Conservation (phyloP, 2,113 vertebrate species). For the Natator depressus region DNA sequence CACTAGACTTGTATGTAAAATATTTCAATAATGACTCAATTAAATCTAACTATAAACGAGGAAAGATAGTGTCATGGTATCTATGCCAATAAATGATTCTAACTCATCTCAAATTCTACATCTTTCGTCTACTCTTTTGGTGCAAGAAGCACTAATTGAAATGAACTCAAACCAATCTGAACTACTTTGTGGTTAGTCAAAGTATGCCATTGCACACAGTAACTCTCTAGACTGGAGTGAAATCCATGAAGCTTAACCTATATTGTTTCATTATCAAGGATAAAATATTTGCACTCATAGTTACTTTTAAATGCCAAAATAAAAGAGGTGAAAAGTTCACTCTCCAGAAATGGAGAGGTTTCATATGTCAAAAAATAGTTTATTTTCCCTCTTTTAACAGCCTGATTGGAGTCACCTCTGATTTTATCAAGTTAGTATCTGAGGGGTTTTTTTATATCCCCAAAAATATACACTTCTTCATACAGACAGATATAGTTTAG, state of each 20-base stretch:
- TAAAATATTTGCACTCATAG: background rate
- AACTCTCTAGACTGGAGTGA: background rate
- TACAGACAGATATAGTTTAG: conserved; percentile 18
- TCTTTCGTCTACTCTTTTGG: background rate
- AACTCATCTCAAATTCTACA: background rate
- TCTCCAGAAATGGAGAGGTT: background rate
- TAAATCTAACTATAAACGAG: background rate
- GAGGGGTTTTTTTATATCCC: background rate
- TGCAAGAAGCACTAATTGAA: background rate
- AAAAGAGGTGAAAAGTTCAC: background rate
- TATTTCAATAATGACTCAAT: background rate
- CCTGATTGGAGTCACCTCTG: background rate
- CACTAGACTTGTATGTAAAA: background rate
- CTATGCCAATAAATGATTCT: background rate
- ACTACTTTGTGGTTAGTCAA: background rate
- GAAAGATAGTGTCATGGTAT: background rate
- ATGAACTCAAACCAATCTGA: background rate
- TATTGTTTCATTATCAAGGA: background rate
- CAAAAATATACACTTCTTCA: background rate
- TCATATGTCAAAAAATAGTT: background rate
- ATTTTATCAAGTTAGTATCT: conserved; percentile 12
- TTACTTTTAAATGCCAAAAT: background rate
- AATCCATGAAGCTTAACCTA: background rate
- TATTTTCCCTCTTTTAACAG: background rate
- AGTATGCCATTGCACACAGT: background rate